Evolutionary conservation across 2,797 vertebrate genomes (phyloP).

Genomic region (Dendrocincla fuliginosa): DNA sequence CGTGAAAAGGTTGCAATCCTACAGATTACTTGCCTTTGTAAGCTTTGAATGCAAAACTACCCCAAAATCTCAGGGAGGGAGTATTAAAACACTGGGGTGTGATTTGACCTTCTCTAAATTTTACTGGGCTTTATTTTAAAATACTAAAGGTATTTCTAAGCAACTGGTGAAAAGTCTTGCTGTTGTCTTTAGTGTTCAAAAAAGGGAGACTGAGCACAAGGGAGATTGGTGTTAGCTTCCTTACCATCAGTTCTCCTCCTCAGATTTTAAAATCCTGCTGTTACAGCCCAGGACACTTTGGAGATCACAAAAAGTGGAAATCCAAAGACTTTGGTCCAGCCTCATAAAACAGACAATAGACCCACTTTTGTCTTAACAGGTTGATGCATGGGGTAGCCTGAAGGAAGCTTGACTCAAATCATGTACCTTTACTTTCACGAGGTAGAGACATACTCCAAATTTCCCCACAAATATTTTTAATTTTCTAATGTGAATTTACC

Average conservation of each 20-base stretch:
- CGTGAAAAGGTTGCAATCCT: background rate
- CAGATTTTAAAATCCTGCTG: background rate
- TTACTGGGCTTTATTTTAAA: background rate
- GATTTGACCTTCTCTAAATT: background rate
- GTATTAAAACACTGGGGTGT: background rate
- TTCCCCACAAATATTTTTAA: background rate
- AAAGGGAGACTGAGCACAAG: background rate
- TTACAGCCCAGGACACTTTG: background rate
- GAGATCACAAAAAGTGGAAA: background rate
- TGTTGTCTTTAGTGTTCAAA: background rate
- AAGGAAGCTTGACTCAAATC: background rate
- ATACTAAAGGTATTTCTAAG: background rate
- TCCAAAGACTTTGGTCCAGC: background rate
- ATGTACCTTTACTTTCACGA: background rate
- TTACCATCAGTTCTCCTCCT: background rate
- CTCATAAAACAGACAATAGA: background rate
- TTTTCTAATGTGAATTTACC: background rate
- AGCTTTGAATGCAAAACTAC: background rate
- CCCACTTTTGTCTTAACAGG: background rate
- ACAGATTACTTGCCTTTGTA: background rate
- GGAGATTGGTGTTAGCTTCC: background rate
- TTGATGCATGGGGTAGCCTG: background rate
- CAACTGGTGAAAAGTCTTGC: background rate
- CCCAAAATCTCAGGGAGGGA: background rate
- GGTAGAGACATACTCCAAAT: background rate